Evolutionary conservation across 2,113 vertebrate species (phyloP), one percentile per base, ranked within the genome.

Genomic region (Uropsilus gracilis): DNA sequence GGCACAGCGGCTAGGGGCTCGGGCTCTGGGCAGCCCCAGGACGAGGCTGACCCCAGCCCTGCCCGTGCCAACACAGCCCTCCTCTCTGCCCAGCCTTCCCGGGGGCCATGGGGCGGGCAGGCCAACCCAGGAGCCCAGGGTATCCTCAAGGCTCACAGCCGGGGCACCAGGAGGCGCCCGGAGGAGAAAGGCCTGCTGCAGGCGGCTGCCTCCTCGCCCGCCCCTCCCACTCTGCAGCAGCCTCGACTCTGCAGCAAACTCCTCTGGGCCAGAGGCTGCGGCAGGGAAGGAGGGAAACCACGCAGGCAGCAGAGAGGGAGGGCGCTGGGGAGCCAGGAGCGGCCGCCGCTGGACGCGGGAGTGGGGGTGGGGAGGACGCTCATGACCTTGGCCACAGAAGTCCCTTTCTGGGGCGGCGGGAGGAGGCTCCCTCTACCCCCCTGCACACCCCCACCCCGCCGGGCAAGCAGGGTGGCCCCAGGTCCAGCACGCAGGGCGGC

Each of bases 251-350:
- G 89, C 93, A 94, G 77, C 61, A 80, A 57, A 59, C 91, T 86
- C 73, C 80, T 46, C 76, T 59, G 78, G 87, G 93, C 95, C 94
- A 93, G 90, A 94, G 87, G 93, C 95, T 96, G 91, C 64, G 0
- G 89, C 89, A 94, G 53, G 44, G 55, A 44, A 30, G 48, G 28
- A 73, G 63, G 24, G 48, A 64, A 94, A 78, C 16, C 32, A 16
- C 64, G 48, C 48, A 68, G 9, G 12, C 59, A 26, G 63, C 46
- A 42, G 81, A 80, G 84, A 50, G 83, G 78, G 84, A 64, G 90
- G 66, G 68, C 59, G 77, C 61, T 4, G n/a, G 86, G 85, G 75
- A 55, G 89, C 59, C 8, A n/a, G n/a, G n/a, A n/a, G 8, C 73
- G 16, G 48, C 73, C 16, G 6, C 6, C 80, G 22, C 10, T n/a